Conservation (phyloP, 37 sponge, comb jelly and placozoan genomes). For the Aphrocallistes beatrix region DNA sequence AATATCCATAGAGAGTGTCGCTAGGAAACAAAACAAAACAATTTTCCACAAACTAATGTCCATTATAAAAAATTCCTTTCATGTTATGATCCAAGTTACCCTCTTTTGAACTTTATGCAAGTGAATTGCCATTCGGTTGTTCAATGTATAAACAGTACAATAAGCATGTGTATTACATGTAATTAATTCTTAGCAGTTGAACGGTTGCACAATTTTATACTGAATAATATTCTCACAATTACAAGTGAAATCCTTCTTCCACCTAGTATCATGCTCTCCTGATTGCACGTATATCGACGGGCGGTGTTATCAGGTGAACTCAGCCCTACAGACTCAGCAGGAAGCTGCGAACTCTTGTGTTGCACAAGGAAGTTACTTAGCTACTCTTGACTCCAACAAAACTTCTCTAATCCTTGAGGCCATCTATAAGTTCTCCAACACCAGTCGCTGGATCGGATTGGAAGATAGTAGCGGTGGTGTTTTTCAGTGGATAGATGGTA, state of each 20-base stretch:
- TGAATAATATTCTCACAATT: background rate
- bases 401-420: background rate
- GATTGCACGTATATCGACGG: background rate
- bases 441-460: slow-evolving; percentile 8
- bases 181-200: too few relatives aligned
- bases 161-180: too few relatives aligned
- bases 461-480: background rate
- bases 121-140: too few relatives aligned
- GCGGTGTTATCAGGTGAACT: background rate
- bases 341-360: background rate
- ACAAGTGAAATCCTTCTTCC: background rate
- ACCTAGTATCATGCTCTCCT: background rate
- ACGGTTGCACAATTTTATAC: too few relatives aligned
- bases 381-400: background rate
- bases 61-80: too few relatives aligned
- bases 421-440: too few relatives aligned
- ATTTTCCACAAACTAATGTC: too few relatives aligned
- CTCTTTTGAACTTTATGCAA: too few relatives aligned
- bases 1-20: too few relatives aligned
- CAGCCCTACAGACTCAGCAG: background rate
- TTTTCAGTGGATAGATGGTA: background rate
- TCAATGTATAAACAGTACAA: too few relatives aligned
- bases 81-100: too few relatives aligned
- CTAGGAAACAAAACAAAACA: too few relatives aligned
- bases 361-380: background rate